phyloP scores from a whole-genome alignment of 2,797 vertebrate species.

The Anguilla marmorata region DNA sequence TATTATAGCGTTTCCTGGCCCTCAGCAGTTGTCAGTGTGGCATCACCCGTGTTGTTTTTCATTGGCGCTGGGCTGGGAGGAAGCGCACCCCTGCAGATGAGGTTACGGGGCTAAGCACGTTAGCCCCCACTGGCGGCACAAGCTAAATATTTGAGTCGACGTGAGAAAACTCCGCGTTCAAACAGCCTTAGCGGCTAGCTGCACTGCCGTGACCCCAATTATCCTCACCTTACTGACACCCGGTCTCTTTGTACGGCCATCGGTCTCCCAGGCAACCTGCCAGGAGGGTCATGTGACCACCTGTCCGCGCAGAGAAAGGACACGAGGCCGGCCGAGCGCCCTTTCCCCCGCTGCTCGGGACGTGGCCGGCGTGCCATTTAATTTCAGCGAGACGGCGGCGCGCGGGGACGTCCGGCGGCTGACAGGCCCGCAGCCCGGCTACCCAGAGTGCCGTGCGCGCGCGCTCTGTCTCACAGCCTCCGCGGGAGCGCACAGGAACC shows the following conservation, averaged over 20 bases:
- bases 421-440: neutral
- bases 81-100: neutral
- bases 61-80: neutral
- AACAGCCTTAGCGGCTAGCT: slow-evolving; percentile 45
- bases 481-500: neutral
- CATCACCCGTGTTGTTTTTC: neutral
- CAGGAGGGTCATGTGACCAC: slow-evolving; percentile 10
- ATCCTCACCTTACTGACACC: slow-evolving; percentile 41
- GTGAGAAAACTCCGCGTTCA: slow-evolving; percentile 39
- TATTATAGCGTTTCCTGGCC: neutral
- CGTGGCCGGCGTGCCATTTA: slow-evolving; percentile 36
- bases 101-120: slow-evolving; percentile 29
- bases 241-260: slow-evolving; percentile 39
- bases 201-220: slow-evolving; percentile 42
- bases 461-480: neutral
- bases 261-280: neutral
- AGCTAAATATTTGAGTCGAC: slow-evolving; percentile 39
- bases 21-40: neutral
- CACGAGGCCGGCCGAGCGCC: neutral
- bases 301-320: neutral
- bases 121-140: slow-evolving; percentile 17
- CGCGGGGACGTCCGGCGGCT: neutral
- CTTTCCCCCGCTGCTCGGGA: slow-evolving; percentile 24
- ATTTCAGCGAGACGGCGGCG: neutral
- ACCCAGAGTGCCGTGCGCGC: neutral